Evolutionary conservation across 2,888 invertebrate genomes (phyloP), one percentile per base, ranked within the genome.

Genomic region (Rhamphomyia laevipes): DNA sequence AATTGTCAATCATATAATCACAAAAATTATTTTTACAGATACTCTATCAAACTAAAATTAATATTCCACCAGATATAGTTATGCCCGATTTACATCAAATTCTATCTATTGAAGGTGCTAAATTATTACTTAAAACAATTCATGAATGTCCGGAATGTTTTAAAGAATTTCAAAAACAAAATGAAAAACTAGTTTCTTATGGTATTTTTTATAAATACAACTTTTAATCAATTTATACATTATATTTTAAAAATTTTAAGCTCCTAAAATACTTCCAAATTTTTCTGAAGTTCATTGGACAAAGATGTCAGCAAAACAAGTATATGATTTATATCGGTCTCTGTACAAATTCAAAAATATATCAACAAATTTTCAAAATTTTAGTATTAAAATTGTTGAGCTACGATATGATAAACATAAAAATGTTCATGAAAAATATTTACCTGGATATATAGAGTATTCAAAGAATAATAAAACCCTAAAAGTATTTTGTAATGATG

Each of bases 301-400:
- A 2, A 65, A 72, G 45, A 80, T 81, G 77, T 73, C 71, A 23
- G 77, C 86, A 1, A 57, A 57, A 35, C 70, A 83, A 61, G 71
- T 90, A 12, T 86, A 82, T 62, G 81, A 87, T 63, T 73, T 84
- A 16, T 76, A 81, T 59, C 74, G 89, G 58, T 86, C 86, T 0
- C 65, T 89, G 47, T 75, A 74, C 57, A 78, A 82, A 23, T 61
- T 84, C 30, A 79, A 80, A 62, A 70, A 76, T 5, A 67, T 86
- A 33, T 74, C 72, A 13, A 80, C 85, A 9, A 74, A 63, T 52
- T 86, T 82, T 70, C 72, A 76, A 57, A 73, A 73, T 11, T 73
- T 73, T 53, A 68, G 67, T 51, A 69, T 87, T 27, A 86, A 84
- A 67, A 63, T 89, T 3, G 71, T 78, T 47, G 75, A 80, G 55